Percentiles rank a stretch among this genome's conserved stretches.
Conservation (phyloP, 2,797 vertebrate genomes). For the Onychomys torridus region DNA sequence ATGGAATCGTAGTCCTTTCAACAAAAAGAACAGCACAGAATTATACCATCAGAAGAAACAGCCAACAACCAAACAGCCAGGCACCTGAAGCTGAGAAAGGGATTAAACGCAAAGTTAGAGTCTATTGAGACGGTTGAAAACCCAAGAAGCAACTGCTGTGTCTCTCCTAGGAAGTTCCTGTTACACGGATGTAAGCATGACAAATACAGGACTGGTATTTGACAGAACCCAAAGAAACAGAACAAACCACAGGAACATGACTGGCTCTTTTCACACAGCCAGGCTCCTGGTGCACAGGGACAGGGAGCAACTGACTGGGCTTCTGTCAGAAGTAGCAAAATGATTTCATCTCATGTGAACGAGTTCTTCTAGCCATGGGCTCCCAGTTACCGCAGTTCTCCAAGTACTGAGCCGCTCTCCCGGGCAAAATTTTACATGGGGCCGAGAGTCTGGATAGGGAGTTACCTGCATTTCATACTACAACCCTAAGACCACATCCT, state of each 20-base stretch:
- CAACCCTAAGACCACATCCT: slow-evolving; percentile 14
- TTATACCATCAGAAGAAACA: slow-evolving; percentile 66
- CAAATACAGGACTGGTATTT: not conserved
- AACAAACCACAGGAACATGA: not conserved
- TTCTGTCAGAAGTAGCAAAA: not conserved
- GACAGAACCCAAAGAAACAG: not conserved
- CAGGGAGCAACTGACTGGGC: not conserved
- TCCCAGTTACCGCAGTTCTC: not conserved
- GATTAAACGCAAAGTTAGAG: slow-evolving; percentile 1
- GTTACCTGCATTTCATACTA: slow-evolving; percentile 5
- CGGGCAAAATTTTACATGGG: not conserved
- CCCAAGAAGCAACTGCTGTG: not conserved
- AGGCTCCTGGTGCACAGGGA: not conserved
- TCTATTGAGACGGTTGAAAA: not conserved
- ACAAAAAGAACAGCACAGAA: slow-evolving; percentile 73
- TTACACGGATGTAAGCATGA: slow-evolving; percentile 2
- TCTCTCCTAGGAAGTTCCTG: not conserved
- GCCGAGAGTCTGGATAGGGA: not conserved
- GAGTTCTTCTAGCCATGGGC: not conserved
- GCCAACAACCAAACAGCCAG: slow-evolving; percentile 42
- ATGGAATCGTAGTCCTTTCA: slow-evolving; percentile 97
- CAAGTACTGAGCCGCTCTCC: not conserved
- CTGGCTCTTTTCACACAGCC: not conserved
- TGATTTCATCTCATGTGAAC: not conserved
- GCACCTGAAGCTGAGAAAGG: not conserved